Evolutionary conservation across 2,888 invertebrate species (phyloP).

Genomic region (Aleiodes testaceus): DNA sequence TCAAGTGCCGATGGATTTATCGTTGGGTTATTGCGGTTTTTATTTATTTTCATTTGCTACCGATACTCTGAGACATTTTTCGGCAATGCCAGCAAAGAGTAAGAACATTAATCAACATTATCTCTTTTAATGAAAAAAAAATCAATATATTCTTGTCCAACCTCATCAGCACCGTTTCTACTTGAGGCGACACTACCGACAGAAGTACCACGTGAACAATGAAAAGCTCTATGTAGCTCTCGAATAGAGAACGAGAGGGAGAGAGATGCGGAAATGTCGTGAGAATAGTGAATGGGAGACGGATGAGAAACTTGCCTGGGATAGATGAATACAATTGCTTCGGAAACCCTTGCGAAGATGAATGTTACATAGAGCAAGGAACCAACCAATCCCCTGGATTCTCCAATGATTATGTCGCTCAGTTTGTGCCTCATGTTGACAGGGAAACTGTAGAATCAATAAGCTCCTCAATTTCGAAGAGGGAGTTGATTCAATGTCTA

Average conservation of each 20-base stretch:
- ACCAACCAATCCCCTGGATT: constrained; percentile 24
- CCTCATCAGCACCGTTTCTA: constrained; percentile 38
- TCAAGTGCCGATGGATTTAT: constrained; percentile 69
- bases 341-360: constrained; percentile 57
- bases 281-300: constrained; percentile 66
- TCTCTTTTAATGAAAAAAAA: not conserved
- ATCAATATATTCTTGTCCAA: not conserved
- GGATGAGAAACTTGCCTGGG: constrained; percentile 67
- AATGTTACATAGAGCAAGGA: constrained; percentile 60
- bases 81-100: not conserved
- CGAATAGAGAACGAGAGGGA: constrained; percentile 41
- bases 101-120: not conserved
- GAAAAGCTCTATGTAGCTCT: constrained; percentile 42
- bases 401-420: constrained; percentile 18
- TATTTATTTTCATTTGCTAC: constrained; percentile 40
- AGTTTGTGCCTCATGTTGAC: constrained; percentile 23
- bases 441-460: constrained; percentile 30
- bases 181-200: constrained; percentile 39
- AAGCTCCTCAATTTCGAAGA: constrained; percentile 8
- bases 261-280: constrained; percentile 70
- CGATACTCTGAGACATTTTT: constrained; percentile 38
- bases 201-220: constrained; percentile 26
- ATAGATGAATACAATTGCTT: constrained; percentile 62
- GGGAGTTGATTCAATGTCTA: constrained; percentile 16
- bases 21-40: constrained; percentile 63